A percentile compares a stretch with the other conserved stretches of the same genome.
Evolutionary conservation across 2,113 vertebrate species (phyloP).

Genomic region (Haemorhous mexicanus): DNA sequence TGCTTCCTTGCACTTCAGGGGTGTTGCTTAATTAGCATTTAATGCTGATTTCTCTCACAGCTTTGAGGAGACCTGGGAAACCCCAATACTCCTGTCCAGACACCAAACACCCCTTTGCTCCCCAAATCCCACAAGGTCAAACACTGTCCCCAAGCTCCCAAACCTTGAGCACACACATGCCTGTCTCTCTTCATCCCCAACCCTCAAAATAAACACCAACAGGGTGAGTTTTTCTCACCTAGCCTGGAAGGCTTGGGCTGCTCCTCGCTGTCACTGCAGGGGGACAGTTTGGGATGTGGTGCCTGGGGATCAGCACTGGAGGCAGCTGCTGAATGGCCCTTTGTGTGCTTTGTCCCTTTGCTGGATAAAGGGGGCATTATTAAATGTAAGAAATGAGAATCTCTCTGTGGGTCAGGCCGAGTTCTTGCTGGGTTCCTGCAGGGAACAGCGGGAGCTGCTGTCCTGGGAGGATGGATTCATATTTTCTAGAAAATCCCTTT

Average conservation of each 20-base stretch:
- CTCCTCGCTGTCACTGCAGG: fast-evolving
- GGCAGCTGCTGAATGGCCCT: not conserved
- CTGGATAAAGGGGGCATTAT: not conserved
- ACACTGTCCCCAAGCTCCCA: fast-evolving
- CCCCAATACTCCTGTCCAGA: not conserved
- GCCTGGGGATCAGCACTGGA: fast-evolving
- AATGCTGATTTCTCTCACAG: fast-evolving
- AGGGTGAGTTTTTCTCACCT: not conserved
- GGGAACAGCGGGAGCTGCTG: not conserved
- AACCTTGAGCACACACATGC: fast-evolving
- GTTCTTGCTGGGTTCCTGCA: fast-evolving
- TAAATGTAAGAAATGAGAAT: not conserved
- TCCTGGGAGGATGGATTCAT: not conserved
- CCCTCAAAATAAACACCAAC: fast-evolving
- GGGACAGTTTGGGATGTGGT: fast-evolving
- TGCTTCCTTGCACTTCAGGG: not conserved
- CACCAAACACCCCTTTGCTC: not conserved
- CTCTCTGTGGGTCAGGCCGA: not conserved
- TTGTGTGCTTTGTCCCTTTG: not conserved
- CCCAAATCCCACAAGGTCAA: not conserved
- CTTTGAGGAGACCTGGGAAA: not conserved
- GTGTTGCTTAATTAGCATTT: not conserved
- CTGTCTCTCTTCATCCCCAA: not conserved
- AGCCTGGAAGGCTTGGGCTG: not conserved
- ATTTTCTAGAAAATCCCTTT: no score